Percentiles rank a stretch among this genome's conserved stretches.
phyloP scores from a whole-genome alignment of 2,888 invertebrate genomes.

The Salticus scenicus region DNA sequence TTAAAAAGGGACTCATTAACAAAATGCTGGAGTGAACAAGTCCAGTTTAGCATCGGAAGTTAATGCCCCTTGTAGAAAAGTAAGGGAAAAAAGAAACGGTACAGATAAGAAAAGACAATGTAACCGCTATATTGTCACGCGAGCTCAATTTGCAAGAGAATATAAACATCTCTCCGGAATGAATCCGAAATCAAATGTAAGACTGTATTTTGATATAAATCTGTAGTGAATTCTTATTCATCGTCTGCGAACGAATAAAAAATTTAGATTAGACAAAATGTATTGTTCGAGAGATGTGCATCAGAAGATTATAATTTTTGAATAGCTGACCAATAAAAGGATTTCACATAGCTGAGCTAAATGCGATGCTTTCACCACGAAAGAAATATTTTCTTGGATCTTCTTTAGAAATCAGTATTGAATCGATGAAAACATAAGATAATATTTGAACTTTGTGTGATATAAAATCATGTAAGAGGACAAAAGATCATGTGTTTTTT shows the following conservation, averaged over 20 bases:
- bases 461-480: no score
- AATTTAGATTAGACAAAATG: not conserved
- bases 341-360: not conserved
- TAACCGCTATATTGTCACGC: conserved; percentile 56
- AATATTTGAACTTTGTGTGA: no score
- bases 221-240: not conserved
- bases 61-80: not conserved
- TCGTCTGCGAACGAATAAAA: not conserved
- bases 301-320: not conserved
- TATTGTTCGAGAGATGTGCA: not conserved
- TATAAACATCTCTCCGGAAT: not conserved
- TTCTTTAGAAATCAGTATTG: no score
- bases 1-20: not conserved
- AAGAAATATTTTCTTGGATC: no score
- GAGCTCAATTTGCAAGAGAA: conserved; percentile 26
- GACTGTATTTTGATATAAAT: not conserved
- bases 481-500: no score
- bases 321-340: not conserved
- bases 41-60: not conserved
- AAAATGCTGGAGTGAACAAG: not conserved
- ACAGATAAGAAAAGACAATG: conserved; percentile 15
- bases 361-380: not conserved
- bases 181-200: not conserved
- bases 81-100: conserved; percentile 24
- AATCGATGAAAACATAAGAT: no score